phyloP scores from a whole-genome alignment of 2,888 invertebrate species.

The Volucella bombylans region DNA sequence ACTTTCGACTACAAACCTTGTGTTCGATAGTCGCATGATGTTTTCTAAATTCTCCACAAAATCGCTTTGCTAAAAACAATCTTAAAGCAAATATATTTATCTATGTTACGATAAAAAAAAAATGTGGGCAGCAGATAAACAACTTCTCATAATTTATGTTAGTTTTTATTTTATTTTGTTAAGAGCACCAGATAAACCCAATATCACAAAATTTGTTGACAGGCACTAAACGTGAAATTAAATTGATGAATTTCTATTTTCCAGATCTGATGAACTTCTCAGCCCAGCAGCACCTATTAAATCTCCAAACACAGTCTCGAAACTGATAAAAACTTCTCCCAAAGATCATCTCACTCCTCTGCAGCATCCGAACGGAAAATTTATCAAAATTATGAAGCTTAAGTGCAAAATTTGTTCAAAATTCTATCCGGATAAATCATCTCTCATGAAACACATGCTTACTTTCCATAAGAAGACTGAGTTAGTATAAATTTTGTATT shows the following conservation, averaged over 20 bases:
- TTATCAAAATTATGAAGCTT: constrained; percentile 53
- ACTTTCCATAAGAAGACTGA: constrained; percentile 65
- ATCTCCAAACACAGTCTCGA: constrained; percentile 48
- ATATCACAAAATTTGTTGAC: too few relatives aligned
- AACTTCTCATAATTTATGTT: too few relatives aligned
- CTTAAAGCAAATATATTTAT: too few relatives aligned
- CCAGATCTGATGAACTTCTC: constrained; percentile 49
- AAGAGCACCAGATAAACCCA: too few relatives aligned
- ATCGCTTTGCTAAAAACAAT: too few relatives aligned
- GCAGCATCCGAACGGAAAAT: constrained; percentile 59
- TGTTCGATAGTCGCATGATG: too few relatives aligned
- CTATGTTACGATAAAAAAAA: too few relatives aligned
- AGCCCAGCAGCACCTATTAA: constrained; percentile 39
- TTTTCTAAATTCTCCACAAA: too few relatives aligned
- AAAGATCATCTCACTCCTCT: constrained; percentile 26
- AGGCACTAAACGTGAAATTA: too few relatives aligned
- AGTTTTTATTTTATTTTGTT: too few relatives aligned
- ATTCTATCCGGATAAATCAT: constrained; percentile 68
- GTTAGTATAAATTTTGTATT: constrained; percentile 24
- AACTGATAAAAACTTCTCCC: constrained; percentile 37
- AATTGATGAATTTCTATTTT: constrained; percentile 1
- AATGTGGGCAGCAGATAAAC: too few relatives aligned
- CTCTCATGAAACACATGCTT: constrained; percentile 68
- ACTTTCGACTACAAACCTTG: too few relatives aligned
- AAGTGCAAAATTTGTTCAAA: constrained; percentile 66